phyloP scores from a whole-genome alignment of 2,797 vertebrate species.

The Leptodactylus fallax region DNA sequence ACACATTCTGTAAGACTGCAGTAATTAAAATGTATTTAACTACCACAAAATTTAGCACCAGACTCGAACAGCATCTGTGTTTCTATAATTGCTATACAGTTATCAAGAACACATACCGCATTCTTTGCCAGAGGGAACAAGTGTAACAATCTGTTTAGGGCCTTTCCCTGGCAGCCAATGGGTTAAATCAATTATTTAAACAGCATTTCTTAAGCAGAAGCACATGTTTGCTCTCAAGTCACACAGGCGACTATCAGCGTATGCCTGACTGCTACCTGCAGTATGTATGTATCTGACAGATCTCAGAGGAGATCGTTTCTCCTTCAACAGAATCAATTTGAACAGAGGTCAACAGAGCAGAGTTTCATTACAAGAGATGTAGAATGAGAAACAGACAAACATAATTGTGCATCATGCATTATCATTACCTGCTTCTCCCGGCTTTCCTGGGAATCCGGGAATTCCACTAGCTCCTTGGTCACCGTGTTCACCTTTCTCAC shows the following conservation, averaged over 20 bases:
- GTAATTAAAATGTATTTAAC: slow-evolving; percentile 54
- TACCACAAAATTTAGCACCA: slow-evolving; percentile 36
- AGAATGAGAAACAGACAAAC: slow-evolving; percentile 42
- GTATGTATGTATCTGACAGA: slow-evolving; percentile 46
- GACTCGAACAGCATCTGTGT: slow-evolving; percentile 35
- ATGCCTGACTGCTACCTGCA: slow-evolving; percentile 37
- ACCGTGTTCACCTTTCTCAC: slow-evolving; percentile 89
- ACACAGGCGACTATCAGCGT: slow-evolving; percentile 43
- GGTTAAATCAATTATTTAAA: slow-evolving; percentile 63
- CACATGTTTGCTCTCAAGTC: slow-evolving; percentile 50
- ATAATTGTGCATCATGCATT: neutral
- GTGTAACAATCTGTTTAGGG: slow-evolving; percentile 42
- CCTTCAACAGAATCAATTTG: slow-evolving; percentile 59
- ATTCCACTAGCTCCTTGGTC: slow-evolving; percentile 79
- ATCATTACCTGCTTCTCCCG: slow-evolving; percentile 86
- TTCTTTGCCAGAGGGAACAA: slow-evolving; percentile 39
- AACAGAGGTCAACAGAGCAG: slow-evolving; percentile 53
- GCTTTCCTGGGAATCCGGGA: slow-evolving; percentile 86
- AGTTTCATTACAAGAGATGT: slow-evolving; percentile 51
- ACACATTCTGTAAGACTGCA: slow-evolving; percentile 31
- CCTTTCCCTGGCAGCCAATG: slow-evolving; percentile 20
- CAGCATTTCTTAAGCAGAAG: slow-evolving; percentile 50
- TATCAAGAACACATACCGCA: slow-evolving; percentile 43
- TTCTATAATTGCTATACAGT: slow-evolving; percentile 55
- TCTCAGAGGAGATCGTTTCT: slow-evolving; percentile 52